Evolutionary conservation across 23 tunicate species (phyloP), one percentile per base, ranked within the genome.

Genomic region (Styela clava): DNA sequence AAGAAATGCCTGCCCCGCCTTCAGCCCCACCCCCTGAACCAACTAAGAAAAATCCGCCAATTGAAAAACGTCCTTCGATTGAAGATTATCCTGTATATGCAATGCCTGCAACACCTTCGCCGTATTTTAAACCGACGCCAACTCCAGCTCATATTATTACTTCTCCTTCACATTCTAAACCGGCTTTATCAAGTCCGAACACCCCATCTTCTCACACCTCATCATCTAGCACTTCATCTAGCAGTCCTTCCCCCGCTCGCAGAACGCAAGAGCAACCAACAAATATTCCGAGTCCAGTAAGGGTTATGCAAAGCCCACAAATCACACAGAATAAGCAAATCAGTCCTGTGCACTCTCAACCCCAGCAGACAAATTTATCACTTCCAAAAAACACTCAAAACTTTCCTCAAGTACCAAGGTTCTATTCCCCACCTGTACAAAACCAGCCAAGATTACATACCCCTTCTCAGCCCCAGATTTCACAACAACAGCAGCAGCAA

Each of bases 81-180:
- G 85, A 82, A 2, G 92, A 87, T 72, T 22, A 25, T 12, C 81
- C 81, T 7, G 76, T 51, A 0, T 76, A 76, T 44, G 65, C 65
- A 76, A 29, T 76, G 81, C 81, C 81, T 12, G 81, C 81, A 51
- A 76, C 81, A 1, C 81, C 81, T 7, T 76, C 81, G 5, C 81
- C 81, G 5, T 76, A 44, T 52, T 76, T 76, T 2, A 51, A 52
- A 52, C 65, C 77, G 18, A 35, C 29, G 27, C 23, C 77, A 26
- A 65, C 31, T 16, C 30, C 71, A 5, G 56, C 56, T 12, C 56
- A 12, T 7, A 44, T 44, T 12, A 44, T 44, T 5, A 44, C 56
- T 44, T 44, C 56, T 44, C 56, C 56, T 44, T 7, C 56, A 5
- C 56, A 44, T 44, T 5, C 56, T 7, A 44, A 44, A 44, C 7